phyloP scores from a whole-genome alignment of 2,113 vertebrate genomes.

The Zeus faber region DNA sequence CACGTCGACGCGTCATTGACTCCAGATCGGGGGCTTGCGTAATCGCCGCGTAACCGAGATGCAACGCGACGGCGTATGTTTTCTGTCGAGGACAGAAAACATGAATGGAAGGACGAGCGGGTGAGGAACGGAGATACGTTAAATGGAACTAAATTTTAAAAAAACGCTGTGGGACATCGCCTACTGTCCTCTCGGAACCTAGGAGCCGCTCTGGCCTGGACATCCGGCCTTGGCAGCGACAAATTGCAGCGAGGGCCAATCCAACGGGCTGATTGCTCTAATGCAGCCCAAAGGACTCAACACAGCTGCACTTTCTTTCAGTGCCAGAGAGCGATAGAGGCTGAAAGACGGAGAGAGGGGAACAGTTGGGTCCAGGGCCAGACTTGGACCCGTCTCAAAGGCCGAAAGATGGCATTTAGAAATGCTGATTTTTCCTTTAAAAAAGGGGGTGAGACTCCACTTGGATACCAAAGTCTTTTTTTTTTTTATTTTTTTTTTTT shows the following conservation, averaged over 20 bases:
- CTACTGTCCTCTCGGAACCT: slow-evolving; percentile 50
- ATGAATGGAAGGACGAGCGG: too few species aligned
- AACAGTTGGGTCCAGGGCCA: slow-evolving; percentile 41
- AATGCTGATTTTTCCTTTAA: too few species aligned
- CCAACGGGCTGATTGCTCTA: slow-evolving; percentile 68
- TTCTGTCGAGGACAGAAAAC: too few species aligned
- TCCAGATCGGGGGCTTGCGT: slow-evolving; percentile 28
- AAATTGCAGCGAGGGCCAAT: slow-evolving; percentile 53
- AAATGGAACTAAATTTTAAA: too few species aligned
- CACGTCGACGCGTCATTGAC: slow-evolving; percentile 36
- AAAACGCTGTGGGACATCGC: slow-evolving; percentile 37
- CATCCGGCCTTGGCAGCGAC: slow-evolving; percentile 46
- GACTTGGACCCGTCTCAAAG: slow-evolving; percentile 53
- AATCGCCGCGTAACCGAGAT: slow-evolving; percentile 23
- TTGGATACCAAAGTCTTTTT: slow-evolving; percentile 48
- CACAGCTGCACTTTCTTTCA: slow-evolving; percentile 68
- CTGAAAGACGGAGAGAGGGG: slow-evolving; percentile 43
- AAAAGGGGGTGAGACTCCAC: too few species aligned
- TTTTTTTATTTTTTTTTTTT: slow-evolving; percentile 40
- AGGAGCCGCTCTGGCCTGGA: slow-evolving; percentile 38
- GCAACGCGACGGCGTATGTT: too few species aligned
- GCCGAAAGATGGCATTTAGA: slow-evolving; percentile 7
- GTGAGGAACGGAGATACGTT: too few species aligned
- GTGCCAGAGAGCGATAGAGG: slow-evolving; percentile 49
- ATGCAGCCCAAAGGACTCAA: slow-evolving; percentile 57